Percentiles rank a stretch among this genome's conserved stretches.
phyloP scores from a whole-genome alignment of 2,113 vertebrate genomes.

The Potamarius usumacintae region DNA sequence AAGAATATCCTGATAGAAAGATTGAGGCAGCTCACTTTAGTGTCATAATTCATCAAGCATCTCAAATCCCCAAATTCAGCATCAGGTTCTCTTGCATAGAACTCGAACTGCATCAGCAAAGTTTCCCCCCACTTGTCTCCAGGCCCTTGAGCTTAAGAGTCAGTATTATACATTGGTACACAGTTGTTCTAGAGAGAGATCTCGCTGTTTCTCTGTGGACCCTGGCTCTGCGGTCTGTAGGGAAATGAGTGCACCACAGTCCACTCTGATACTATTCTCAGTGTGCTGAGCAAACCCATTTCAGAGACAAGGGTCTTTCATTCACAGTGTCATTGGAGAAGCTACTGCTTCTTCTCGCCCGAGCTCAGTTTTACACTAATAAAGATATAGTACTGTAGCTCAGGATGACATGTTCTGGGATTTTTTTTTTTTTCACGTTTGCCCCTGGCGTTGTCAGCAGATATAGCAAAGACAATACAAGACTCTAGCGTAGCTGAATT shows the following conservation, averaged over 20 bases:
- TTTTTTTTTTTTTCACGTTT: conserved; percentile 40
- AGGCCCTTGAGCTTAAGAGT: conserved; percentile 23
- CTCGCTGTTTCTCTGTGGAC: conserved; percentile 12
- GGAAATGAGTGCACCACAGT: conserved; percentile 42
- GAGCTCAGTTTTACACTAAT: conserved; percentile 54
- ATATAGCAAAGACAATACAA: conserved; percentile 41
- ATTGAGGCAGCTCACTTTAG: background rate
- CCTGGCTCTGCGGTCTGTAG: conserved; percentile 5
- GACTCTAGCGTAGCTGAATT: conserved; percentile 38
- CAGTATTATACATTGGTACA: conserved; percentile 1
- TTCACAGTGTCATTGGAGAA: conserved; percentile 44
- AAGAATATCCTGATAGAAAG: background rate
- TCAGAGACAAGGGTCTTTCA: conserved; percentile 47
- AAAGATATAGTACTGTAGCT: conserved; percentile 50
- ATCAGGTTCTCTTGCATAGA: background rate
- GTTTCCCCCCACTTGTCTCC: background rate
- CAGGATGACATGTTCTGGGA: conserved; percentile 29
- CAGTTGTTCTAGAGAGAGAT: conserved; percentile 30
- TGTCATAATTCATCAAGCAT: background rate
- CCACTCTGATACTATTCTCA: conserved; percentile 37
- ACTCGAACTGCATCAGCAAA: conserved; percentile 32
- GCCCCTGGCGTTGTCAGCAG: conserved; percentile 39
- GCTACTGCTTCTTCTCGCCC: conserved; percentile 40
- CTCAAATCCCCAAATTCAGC: background rate
- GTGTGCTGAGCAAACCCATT: conserved; percentile 46